These are phyloP conservation scores for Panthera leo DNA, from an alignment of 2,113 vertebrate genomes.

Conservation along the genomic window DNA sequence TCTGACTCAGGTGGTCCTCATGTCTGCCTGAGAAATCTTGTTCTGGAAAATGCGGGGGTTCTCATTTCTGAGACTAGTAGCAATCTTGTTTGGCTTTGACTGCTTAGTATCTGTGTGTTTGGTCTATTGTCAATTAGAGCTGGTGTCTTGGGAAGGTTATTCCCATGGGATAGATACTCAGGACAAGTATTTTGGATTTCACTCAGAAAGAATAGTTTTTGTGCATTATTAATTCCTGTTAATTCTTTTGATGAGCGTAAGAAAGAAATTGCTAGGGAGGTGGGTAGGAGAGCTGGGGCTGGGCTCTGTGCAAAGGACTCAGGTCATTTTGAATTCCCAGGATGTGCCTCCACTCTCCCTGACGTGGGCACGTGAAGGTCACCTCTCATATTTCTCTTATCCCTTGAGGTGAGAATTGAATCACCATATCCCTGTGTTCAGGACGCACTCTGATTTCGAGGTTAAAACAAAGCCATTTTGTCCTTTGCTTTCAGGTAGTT, in stretches of 20 bases:
- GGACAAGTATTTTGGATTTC: slow-evolving; percentile 24
- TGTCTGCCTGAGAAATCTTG: background rate
- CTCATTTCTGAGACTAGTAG: background rate
- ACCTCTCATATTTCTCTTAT: background rate
- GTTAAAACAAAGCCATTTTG: background rate
- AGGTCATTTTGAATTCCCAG: background rate
- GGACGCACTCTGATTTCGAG: background rate
- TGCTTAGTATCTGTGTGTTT: background rate
- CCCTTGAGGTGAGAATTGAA: background rate
- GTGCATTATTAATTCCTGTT: background rate
- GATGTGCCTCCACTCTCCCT: background rate
- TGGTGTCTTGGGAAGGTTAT: background rate
- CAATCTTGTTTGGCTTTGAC: no score
- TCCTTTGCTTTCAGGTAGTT: background rate
- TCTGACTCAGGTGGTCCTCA: background rate
- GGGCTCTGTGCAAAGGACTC: background rate
- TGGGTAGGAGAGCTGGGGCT: background rate
- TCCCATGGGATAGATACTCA: background rate
- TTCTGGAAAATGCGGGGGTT: background rate
- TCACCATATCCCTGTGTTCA: background rate
- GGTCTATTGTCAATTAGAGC: background rate
- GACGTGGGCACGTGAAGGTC: background rate
- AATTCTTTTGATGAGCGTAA: background rate
- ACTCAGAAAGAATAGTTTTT: background rate
- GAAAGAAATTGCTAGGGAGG: background rate